These are phyloP conservation scores for Galleria mellonella DNA, from an alignment of 1,140 invertebrate species.

Conservation along the genomic window DNA sequence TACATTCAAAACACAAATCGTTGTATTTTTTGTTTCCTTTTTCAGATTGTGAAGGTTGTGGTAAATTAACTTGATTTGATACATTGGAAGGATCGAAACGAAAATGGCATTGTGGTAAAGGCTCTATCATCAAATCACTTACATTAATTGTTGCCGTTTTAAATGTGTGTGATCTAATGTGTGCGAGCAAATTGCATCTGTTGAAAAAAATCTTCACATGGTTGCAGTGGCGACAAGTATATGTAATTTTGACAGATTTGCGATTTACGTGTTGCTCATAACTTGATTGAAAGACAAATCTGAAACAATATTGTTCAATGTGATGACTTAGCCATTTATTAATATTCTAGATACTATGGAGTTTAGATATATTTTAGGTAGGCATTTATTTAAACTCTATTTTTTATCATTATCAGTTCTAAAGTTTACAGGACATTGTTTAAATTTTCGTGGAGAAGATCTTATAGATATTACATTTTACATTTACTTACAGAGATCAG, in stretches of 20 bases:
- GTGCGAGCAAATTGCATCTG: slow-evolving; percentile 56
- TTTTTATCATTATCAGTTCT: too few relatives aligned
- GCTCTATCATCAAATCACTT: slow-evolving; percentile 53
- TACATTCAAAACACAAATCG: slow-evolving; percentile 39
- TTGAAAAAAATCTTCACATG: slow-evolving; percentile 44
- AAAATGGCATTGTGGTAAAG: slow-evolving; percentile 32
- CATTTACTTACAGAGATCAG: too few relatives aligned
- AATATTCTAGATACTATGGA: too few relatives aligned
- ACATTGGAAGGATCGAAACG: slow-evolving; percentile 5
- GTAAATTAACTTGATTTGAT: slow-evolving; percentile 7
- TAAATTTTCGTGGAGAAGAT: too few relatives aligned
- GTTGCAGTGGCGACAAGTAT: slow-evolving; percentile 51
- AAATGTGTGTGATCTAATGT: slow-evolving; percentile 60
- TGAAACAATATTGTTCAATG: slow-evolving; percentile 29
- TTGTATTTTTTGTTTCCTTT: neutral
- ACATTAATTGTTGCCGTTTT: slow-evolving; percentile 64
- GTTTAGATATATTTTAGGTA: too few relatives aligned
- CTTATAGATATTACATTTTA: too few relatives aligned
- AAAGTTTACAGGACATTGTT: too few relatives aligned
- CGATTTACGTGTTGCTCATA: slow-evolving; percentile 56
- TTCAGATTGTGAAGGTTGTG: slow-evolving; percentile 5
- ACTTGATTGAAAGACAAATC: slow-evolving; percentile 59
- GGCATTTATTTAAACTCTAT: too few relatives aligned
- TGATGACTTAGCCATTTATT: too few relatives aligned
- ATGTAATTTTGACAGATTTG: slow-evolving; percentile 54